phyloP scores from a whole-genome alignment of 2,888 invertebrate genomes.

The Rhogogaster chlorosoma region DNA sequence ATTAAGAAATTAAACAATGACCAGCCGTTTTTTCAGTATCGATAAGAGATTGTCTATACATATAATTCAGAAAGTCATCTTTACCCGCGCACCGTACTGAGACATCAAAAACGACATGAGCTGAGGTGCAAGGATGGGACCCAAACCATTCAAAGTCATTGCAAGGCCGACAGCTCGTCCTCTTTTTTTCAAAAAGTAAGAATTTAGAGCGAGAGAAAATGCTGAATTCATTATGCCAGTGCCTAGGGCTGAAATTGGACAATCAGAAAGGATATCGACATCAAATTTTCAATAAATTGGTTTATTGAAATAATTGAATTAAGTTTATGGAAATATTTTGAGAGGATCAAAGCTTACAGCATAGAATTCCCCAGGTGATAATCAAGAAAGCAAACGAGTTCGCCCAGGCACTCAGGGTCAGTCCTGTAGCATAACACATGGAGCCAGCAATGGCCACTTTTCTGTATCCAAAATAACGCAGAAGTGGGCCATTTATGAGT shows the following conservation, averaged over 20 bases:
- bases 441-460: slow-evolving; percentile 83
- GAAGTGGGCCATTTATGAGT: slow-evolving; percentile 83
- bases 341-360: slow-evolving; percentile 80
- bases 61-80: background rate
- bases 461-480: slow-evolving; percentile 83
- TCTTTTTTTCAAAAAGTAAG: slow-evolving; percentile 83
- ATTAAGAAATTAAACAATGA: background rate
- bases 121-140: slow-evolving; percentile 84
- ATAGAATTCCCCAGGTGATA: slow-evolving; percentile 84
- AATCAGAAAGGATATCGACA: background rate
- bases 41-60: background rate
- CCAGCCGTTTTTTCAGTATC: background rate
- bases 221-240: slow-evolving; percentile 82
- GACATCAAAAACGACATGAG: slow-evolving; percentile 81
- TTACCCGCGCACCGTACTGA: slow-evolving; percentile 79
- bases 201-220: slow-evolving; percentile 83
- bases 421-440: slow-evolving; percentile 80
- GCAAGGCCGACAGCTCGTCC: slow-evolving; percentile 83
- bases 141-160: slow-evolving; percentile 84
- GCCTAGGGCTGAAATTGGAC: slow-evolving; percentile 80
- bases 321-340: background rate
- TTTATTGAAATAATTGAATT: no score
- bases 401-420: slow-evolving; percentile 82
- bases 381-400: slow-evolving; percentile 81
- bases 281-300: background rate